phyloP scores from a whole-genome alignment of 2,797 vertebrate species.

The Gorsachius magnificus region DNA sequence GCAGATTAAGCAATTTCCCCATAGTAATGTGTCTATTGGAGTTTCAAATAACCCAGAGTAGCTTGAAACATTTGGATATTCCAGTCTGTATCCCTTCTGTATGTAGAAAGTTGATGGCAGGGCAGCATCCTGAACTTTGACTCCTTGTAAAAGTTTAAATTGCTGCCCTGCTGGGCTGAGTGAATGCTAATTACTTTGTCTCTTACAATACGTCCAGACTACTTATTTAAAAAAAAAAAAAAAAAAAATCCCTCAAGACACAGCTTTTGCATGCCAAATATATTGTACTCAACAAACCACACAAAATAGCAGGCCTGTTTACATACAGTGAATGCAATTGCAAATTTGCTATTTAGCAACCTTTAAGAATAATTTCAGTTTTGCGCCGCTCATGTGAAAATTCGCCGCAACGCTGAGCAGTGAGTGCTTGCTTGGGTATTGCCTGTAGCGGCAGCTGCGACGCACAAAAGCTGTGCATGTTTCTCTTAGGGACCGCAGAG shows the following conservation, averaged over 20 bases:
- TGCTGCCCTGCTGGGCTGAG: slow-evolving; percentile 61
- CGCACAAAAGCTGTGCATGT: background rate
- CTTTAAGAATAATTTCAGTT: background rate
- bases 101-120: slow-evolving; percentile 63
- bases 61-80: slow-evolving; percentile 67
- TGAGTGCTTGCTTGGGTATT: accelerated
- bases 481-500: background rate
- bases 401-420: accelerated
- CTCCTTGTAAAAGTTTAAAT: slow-evolving; percentile 70
- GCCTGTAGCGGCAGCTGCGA: background rate
- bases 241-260: slow-evolving; percentile 49
- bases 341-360: background rate
- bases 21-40: slow-evolving; percentile 36
- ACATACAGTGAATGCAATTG: background rate
- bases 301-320: background rate
- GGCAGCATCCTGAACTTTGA: slow-evolving; percentile 63
- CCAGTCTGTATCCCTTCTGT: slow-evolving; percentile 45
- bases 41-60: slow-evolving; percentile 61
- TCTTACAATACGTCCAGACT: slow-evolving; percentile 47
- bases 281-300: slow-evolving; percentile 7
- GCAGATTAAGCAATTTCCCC: slow-evolving; percentile 63
- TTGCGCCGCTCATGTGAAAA: background rate
- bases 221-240: slow-evolving; percentile 58
- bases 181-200: slow-evolving; percentile 73
- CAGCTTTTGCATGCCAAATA: slow-evolving; percentile 63